Percentiles rank a stretch among this genome's conserved stretches.
These are phyloP conservation scores for Lepus timidus DNA, from an alignment of 2,113 vertebrate species.

Conservation along the genomic window DNA sequence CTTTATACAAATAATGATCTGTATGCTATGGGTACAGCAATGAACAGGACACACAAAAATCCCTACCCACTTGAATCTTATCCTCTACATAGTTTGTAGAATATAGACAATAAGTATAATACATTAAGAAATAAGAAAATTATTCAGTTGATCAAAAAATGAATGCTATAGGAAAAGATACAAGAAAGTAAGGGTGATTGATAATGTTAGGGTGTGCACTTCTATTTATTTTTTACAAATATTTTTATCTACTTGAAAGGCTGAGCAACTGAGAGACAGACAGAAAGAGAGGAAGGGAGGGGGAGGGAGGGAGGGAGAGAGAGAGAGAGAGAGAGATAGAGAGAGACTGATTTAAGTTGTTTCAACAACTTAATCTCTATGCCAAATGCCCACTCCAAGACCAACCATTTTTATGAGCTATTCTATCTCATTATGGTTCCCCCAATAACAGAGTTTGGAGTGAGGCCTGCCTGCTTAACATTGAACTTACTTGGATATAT, in stretches of 20 bases:
- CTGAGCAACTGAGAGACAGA: too few relatives aligned
- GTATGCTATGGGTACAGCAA: background rate
- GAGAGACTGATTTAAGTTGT: too few relatives aligned
- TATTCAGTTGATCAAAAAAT: background rate
- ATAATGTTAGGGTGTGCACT: background rate
- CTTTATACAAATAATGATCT: background rate
- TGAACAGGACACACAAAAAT: background rate
- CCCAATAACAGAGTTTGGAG: background rate
- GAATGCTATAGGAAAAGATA: background rate
- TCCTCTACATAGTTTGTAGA: background rate
- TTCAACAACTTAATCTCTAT: too few relatives aligned
- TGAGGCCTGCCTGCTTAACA: background rate
- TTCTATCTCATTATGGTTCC: background rate
- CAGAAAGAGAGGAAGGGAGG: rapidly evolving
- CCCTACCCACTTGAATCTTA: background rate
- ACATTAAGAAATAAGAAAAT: background rate
- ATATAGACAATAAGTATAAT: background rate
- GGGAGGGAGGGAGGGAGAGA: too few relatives aligned
- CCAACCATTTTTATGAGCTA: background rate
- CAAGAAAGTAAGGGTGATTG: background rate
- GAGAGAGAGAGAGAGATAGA: too few relatives aligned
- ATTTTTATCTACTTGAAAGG: too few relatives aligned
- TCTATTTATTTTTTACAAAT: background rate
- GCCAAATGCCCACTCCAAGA: background rate
- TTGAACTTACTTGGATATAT: background rate